Evolutionary conservation across 2,888 invertebrate species (phyloP), one percentile per base, ranked within the genome.

Genomic region (Dicyrtoma fusca): DNA sequence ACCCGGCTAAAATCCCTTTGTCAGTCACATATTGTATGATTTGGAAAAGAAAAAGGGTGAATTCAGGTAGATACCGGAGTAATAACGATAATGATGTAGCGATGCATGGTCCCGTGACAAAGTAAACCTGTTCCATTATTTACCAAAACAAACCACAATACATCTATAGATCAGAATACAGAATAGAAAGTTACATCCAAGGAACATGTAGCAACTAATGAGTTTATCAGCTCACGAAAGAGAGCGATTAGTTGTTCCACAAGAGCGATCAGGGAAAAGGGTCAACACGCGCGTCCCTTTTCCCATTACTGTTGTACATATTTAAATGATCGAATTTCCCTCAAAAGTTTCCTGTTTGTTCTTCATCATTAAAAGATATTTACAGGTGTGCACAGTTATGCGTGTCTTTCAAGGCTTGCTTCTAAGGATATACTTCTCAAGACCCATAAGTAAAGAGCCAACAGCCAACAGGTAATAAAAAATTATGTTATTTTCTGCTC

Each of bases 221-320:
- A 57, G 57, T 57, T 57, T 57, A 23, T 23, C 14, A 57, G 23
- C 57, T 57, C 57, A 57, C 57, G 57, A 26, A 57, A 57, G 21
- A 23, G 25, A 23, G 26, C 25, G 57, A 57, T 57, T 57, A 57
- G 57, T 26, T 23, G 34, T 34, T 34, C 34, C 34, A 5, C 34
- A 34, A 34, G 8, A 34, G 8, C 8, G 34, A 34, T 34, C 3
- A 34, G 34, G 8, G 34, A 34, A 34, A 34, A 34, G 34, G 34
- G 34, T 34, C 34, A 34, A 34, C 34, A 34, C 34, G 8, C 34
- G 34, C 34, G 34, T 34, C 34, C 34, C 8, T n/a, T 34, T 34
- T 34, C 34, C n/a, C n/a, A n/a, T n/a, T n/a, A n/a, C n/a, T n/a
- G n/a, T 34, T 34, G 34, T 34, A 34, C 8, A 34, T 34, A 34